Base-by-base conservation (phyloP, 2,797 vertebrate genomes). In the Xiphorhynchus erythropygius region DNA sequence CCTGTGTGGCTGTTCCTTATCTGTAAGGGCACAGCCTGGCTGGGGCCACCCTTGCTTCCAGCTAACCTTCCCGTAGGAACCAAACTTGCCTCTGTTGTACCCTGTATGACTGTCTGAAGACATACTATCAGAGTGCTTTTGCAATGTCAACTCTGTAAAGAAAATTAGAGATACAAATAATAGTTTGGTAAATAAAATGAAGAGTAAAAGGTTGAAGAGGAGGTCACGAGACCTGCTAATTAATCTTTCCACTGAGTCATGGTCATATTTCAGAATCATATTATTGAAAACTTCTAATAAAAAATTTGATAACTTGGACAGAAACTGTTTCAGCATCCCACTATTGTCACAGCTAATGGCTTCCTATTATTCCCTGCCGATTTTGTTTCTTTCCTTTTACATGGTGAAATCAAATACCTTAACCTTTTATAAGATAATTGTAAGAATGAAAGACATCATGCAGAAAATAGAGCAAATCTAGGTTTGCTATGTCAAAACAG, bases 11-110 rank as follows among this genome's bases (percentile, higher is more conserved):
- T 60, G 13, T 55, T 35, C 13, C 35, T 39, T 23, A 30, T 39
- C 2, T 0, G 8, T 50, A 33, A 57, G 30, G 19, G 9, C 7
- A 16, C 28, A 42, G 10, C 18, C 17, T 63, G 12, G 1, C 13
- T 41, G 25, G 16, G 13, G 11, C 59, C 39, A 64, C 8, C 32
- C 46, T 87, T 65, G 11, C 17, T 70, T 59, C 27, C 50, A 53
- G 11, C 10, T 37, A n/a, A 12, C 13, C 5, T 76, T 70, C 32
- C 14, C 12, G 10, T 33, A 63, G 21, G 14, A 30, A 71, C 6
- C 6, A 60, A 21, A 13, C 33, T 65, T 71, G 28, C 10, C 18
- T 77, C 47, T 77, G 12, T 35, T 71, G 18, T 22, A 39, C 21
- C 27, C 39, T 60, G 4, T 18, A 18, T 60, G 9, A 32, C 37